Evolutionary conservation across 2,888 invertebrate genomes (phyloP), one percentile per base, ranked within the genome.

Genomic region (Pegoplata infirma): DNA sequence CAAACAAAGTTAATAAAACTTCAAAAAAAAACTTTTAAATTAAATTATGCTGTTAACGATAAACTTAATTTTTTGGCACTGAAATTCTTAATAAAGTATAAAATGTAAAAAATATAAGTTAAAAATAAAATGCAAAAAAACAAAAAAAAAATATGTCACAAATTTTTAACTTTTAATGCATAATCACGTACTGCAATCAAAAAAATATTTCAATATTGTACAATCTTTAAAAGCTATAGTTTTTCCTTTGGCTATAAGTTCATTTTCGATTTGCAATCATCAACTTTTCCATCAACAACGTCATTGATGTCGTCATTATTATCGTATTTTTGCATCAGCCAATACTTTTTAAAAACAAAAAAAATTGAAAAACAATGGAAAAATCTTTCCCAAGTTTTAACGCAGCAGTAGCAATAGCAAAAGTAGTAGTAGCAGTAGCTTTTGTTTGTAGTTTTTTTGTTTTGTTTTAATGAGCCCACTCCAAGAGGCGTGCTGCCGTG

Each of bases 201-300:
- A n/a, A n/a, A n/a, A n/a, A n/a, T n/a, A n/a, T n/a, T 32, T 46
- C 53, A 59, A 74, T 74, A 66, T 59, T 74, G 66, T 53, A 21
- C 17, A 16, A 64, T n/a, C 44, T 73, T 25, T 12, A 2, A 36
- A 53, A 67, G 32, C 59, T 66, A 67, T 74, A 55, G 46, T 10
- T 59, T 53, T 51, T 53, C 32, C 17, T 44, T 59, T 56, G 16
- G 12, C 46, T 51, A 59, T 46, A 23, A 46, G 12, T 32, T 16
- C 12, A 28, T 8, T 21, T 47, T 10, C 32, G 32, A 32, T 36
- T 16, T 63, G 36, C 21, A 14, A 12, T 44, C 10, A n/a, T 3
- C 17, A 58, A 66, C 16, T 59, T 46, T 59, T 46, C 21, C 53
- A 59, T 53, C 32, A 74, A 58, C 8, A 32, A 21, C 56, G 47